Base-by-base conservation (phyloP, 2,888 invertebrate species). In the Hedya salicella region DNA sequence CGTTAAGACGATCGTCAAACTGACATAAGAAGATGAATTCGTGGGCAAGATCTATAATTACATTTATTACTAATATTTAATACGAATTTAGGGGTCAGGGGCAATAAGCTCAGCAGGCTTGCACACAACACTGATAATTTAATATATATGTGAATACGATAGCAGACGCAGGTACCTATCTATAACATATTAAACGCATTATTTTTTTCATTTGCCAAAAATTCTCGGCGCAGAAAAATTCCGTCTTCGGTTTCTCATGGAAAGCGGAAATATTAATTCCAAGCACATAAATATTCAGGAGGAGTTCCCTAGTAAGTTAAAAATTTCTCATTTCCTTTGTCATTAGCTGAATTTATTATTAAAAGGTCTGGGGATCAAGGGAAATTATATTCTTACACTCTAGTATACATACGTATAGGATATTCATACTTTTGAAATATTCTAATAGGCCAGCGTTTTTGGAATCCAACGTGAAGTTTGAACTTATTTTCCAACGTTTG, bases 261-360 rank as follows among this genome's bases (percentile, higher is more conserved):
- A 40, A 17, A 65, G 49, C 61, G 71, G 71, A 73, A 69, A 70
- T 73, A 73, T 73, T 72, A 70, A 73, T 76, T 73, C 69, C 73
- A 74, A 32, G 40, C 56, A 25, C 56, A 67, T 67, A 54, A 77
- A 77, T 77, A 78, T 77, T 77, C 79, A 76, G 69, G 70, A 72
- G 63, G 70, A 64, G 72, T 72, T 78, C 74, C 71, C 71, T 70
- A 73, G 76, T 72, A 56, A 67, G 21, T 61, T 54, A 65, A 65
- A 71, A 70, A 73, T 71, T 73, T 80, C 76, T 64, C 73, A 74
- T 78, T 81, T 83, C 82, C 80, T 77, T 77, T 80, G 79, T 83
- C 84, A 85, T 87, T 85, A 82, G 77, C 72, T 74, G 71, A 75
- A 77, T 81, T 85, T 82, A 85, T 84, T 83, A 82, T 81, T 82